Conservation (phyloP, 2,113 vertebrate genomes). For the Halichoeres trimaculatus region DNA sequence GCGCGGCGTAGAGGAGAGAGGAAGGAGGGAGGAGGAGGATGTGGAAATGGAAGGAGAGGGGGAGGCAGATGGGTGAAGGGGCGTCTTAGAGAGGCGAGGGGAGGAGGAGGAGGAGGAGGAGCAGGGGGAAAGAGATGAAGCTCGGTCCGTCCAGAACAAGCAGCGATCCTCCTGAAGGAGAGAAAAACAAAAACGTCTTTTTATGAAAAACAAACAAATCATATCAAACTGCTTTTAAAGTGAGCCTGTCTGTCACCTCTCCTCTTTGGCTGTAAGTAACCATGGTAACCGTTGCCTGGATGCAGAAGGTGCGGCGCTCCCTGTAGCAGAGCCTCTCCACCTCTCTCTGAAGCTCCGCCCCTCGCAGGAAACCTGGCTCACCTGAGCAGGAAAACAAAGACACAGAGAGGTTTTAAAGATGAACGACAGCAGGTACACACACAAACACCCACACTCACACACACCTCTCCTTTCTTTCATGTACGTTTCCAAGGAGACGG, state of each 20-base stretch:
- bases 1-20: constrained; percentile 15
- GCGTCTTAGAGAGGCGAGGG: background rate
- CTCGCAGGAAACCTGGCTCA: constrained; percentile 70
- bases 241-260: constrained; percentile 52
- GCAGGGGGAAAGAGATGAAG: constrained; percentile 11
- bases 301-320: constrained; percentile 76
- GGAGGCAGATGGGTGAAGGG: background rate
- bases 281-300: constrained; percentile 78
- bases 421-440: accelerated
- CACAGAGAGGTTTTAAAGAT: background rate
- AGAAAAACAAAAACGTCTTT: no score
- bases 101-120: background rate
- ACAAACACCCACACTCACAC: no score
- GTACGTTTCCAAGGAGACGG: constrained; percentile 75
- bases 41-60: background rate
- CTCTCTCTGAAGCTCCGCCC: constrained; percentile 77
- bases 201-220: no score
- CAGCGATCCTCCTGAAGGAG: constrained; percentile 64
- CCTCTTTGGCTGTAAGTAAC: constrained; percentile 69
- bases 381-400: constrained; percentile 52
- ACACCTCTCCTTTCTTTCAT: constrained; percentile 75
- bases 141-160: constrained; percentile 55
- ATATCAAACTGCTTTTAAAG: background rate
- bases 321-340: constrained; percentile 75
- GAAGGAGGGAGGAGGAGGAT: background rate